Base-by-base conservation (phyloP, 2,888 invertebrate genomes). In the Callyntrura sp. region DNA sequence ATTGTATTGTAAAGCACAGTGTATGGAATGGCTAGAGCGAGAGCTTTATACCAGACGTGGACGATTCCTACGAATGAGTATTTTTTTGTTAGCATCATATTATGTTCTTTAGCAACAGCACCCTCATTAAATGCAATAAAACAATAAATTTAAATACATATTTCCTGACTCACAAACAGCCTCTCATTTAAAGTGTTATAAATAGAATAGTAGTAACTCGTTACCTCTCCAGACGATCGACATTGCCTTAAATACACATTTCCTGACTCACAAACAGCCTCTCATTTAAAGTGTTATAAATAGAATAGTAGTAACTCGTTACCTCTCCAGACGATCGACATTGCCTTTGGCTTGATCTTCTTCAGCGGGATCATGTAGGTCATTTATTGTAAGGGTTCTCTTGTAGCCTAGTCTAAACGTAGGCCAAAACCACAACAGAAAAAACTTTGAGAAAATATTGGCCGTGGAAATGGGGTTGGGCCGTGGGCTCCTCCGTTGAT, bases 371-470 rank as follows among this genome's bases (percentile, higher is more conserved):
- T 76, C 83, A 20, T 35, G 76, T 0, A 88, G 35, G 35, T 88
- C 88, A 20, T 88, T 84, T 20, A 43, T n/a, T 55, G 55, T 73
- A 6, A 82, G 35, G 0, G 45, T 12, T 11, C 51, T 57, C 6
- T 76, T 81, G n/a, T 73, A 68, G 12, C 86, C 90, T 17, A 62
- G 20, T 1, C 28, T 1, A 20, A 90, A 90, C 20, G 88, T 79
- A 25, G 90, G 84, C 90, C 90, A 90, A 17, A 90, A 82, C 90
- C 90, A 90, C n/a, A 68, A 14, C 1, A 90, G 35, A 2, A 87
- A 25, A n/a, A 25, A 62, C 25, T 48, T 87, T 1, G 88, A 90
- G 14, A 90, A 8, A 12, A 48, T 60, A 51, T 83, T 87, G 0
- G 90, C 90, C 45, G 14, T 17, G 4, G 78, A 35, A 25, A 65